Evolutionary conservation across 2,797 vertebrate genomes (phyloP).

Genomic region (Artibeus lituratus): DNA sequence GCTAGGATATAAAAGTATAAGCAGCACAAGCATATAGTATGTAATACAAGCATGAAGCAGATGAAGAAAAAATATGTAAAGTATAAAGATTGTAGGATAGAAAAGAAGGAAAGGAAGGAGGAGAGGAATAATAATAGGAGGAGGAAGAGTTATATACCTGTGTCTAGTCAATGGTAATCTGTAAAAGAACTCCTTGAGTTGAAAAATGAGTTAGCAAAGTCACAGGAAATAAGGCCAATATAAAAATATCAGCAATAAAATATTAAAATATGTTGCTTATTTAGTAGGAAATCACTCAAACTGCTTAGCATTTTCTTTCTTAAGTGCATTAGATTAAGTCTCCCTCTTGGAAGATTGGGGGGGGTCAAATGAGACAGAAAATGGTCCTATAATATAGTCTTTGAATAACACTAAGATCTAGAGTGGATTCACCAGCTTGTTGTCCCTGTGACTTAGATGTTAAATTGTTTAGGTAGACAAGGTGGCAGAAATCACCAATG

Average conservation of each 20-base stretch:
- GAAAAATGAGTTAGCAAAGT: background rate
- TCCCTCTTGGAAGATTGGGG: background rate
- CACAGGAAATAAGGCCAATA: background rate
- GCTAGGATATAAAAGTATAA: background rate
- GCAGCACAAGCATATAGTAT: background rate
- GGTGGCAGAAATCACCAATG: background rate
- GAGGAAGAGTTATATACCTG: background rate
- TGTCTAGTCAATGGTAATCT: background rate
- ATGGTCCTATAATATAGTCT: background rate
- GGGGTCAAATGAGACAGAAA: background rate
- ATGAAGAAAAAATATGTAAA: background rate
- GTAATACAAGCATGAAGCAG: background rate
- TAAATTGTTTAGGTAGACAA: background rate
- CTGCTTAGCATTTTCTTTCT: background rate
- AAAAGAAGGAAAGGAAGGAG: background rate
- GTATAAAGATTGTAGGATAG: background rate
- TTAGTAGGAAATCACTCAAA: background rate
- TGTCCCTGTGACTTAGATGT: background rate
- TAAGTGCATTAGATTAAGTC: background rate
- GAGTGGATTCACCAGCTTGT: background rate
- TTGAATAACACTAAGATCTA: background rate
- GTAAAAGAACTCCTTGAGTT: background rate
- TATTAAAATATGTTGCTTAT: background rate
- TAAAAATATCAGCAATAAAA: background rate
- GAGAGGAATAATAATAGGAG: no score